Evolutionary conservation across 2,113 vertebrate genomes (phyloP).

Genomic region (Atractosteus spatula): DNA sequence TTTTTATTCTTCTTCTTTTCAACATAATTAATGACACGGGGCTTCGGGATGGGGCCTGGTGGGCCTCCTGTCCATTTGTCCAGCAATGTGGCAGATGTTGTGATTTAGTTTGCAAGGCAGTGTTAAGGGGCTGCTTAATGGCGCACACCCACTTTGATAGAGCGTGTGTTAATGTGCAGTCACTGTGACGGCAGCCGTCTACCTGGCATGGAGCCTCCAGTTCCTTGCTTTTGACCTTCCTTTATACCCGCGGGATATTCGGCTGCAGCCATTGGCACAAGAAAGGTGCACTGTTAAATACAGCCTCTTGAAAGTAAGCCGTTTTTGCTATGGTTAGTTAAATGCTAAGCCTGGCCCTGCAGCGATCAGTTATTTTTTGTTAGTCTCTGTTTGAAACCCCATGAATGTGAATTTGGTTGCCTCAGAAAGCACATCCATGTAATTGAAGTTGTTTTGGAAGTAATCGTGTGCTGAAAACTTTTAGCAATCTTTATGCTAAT

Average conservation of each 20-base stretch:
- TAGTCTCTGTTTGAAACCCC: neutral
- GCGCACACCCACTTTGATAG: neutral
- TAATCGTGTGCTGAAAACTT: neutral
- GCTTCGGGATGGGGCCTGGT: neutral
- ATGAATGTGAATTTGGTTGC: neutral
- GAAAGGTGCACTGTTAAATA: neutral
- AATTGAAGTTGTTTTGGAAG: neutral
- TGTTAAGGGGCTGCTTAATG: neutral
- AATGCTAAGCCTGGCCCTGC: neutral
- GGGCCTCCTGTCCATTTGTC: neutral
- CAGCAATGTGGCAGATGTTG: neutral
- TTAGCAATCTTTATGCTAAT: slow-evolving; percentile 48
- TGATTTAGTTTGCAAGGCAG: slow-evolving; percentile 9
- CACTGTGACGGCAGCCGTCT: too few species aligned
- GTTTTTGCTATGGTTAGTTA: neutral
- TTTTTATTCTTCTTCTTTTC: neutral
- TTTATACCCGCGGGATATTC: neutral
- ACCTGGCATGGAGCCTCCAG: neutral
- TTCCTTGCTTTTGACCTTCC: neutral
- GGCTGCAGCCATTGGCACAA: neutral
- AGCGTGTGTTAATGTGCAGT: neutral
- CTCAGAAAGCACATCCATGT: neutral
- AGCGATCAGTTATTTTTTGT: neutral
- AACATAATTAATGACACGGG: slow-evolving; percentile 7
- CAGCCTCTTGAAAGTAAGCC: neutral